phyloP scores from a whole-genome alignment of 2,888 invertebrate genomes.

The Tubulanus polymorphus region DNA sequence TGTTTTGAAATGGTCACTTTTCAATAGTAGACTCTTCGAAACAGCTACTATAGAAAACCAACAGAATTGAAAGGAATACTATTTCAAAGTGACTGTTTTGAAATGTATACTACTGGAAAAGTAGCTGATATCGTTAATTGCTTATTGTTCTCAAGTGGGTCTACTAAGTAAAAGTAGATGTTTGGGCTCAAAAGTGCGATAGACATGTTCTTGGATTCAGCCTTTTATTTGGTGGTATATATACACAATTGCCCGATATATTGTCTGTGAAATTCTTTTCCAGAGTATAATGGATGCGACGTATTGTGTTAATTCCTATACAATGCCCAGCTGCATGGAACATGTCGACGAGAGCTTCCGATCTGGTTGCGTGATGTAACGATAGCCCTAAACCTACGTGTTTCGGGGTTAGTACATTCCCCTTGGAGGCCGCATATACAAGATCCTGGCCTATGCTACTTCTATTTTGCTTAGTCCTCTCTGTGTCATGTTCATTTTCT shows the following conservation, averaged over 20 bases:
- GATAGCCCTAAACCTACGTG: not conserved
- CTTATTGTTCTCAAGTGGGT: too few species aligned
- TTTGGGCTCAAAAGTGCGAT: too few species aligned
- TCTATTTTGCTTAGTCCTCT: not conserved
- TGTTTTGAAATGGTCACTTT: too few species aligned
- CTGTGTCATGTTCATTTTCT: conserved; percentile 1
- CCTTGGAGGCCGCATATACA: not conserved
- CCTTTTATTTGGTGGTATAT: not conserved
- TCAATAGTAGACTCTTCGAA: too few species aligned
- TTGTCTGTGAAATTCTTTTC: not conserved
- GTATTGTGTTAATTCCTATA: not conserved
- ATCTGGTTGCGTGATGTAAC: not conserved
- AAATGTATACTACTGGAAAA: too few species aligned
- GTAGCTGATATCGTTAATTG: too few species aligned
- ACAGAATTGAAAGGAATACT: too few species aligned
- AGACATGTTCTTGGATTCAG: too few species aligned
- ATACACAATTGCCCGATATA: not conserved
- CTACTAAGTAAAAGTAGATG: too few species aligned
- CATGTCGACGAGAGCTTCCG: not conserved
- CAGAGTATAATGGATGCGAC: not conserved
- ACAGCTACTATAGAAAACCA: too few species aligned
- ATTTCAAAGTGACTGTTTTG: too few species aligned
- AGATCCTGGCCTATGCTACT: not conserved
- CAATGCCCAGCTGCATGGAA: not conserved
- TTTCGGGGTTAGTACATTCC: not conserved